Evolutionary conservation across 2,113 vertebrate species (phyloP), one percentile per base, ranked within the genome.

Genomic region (Tyrannus savana): DNA sequence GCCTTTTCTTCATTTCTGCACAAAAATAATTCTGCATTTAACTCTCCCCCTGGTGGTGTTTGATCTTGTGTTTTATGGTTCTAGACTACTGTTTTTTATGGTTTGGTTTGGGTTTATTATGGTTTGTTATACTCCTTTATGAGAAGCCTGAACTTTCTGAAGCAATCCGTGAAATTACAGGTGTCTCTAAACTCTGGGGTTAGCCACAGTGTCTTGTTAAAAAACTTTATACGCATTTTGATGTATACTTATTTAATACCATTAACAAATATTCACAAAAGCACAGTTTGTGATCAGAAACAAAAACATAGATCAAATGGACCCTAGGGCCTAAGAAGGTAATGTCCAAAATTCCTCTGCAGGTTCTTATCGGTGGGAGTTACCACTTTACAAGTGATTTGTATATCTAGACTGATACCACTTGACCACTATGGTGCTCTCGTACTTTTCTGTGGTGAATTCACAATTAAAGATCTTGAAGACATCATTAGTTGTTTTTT

Each of bases 401-500:
- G 9, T 67, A 13, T 79, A 53, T 64, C 19, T 73, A 66, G 46
- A 55, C 39, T 60, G 35, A 59, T 83, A 31, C 88, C 59, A 49
- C 24, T 5, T 17, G 63, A 39, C 25, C 23, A 24, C 56, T 60
- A 49, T 42, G 18, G 19, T 42, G 25, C 44, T 63, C 31, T 62
- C 8, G 21, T 93, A 33, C 14, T 39, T 87, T 91, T 59, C 64
- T 63, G 23, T 59, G 52, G 55, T 77, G 35, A 84, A 9, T 78
- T 87, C 73, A 91, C 64, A 53, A 47, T 90, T 77, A 85, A 91
- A 80, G 87, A 91, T 42, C 79, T 66, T 85, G 69, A 94, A 96
- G 47, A 60, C 81, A 67, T 90, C 44, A 49, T n/a, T 77, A 19
- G 14, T 25, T 37, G 8, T 37, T 37, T 23, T 74, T 80, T 86